Evolutionary conservation across 2,888 invertebrate genomes (phyloP).

Genomic region (Hypercompe scribonia): DNA sequence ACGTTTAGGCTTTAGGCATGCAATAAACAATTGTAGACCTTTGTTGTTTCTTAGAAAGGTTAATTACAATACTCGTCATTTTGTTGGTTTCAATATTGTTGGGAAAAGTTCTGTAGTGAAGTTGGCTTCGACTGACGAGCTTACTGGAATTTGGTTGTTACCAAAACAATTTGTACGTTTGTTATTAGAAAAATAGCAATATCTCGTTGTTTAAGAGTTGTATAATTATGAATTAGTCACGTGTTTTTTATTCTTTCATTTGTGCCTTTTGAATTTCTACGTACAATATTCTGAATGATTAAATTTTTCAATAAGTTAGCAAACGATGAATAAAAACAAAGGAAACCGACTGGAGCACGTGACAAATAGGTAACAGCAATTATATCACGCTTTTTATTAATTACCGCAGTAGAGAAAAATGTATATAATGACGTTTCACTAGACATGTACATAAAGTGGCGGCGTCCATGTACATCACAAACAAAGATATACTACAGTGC

Average conservation of each 20-base stretch:
- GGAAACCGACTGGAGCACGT: neutral
- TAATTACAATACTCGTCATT: constrained; percentile 65
- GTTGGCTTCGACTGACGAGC: constrained; percentile 54
- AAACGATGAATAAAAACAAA: neutral
- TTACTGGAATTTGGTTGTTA: constrained; percentile 44
- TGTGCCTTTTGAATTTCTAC: neutral
- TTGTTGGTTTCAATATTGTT: constrained; percentile 67
- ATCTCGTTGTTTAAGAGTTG: constrained; percentile 37
- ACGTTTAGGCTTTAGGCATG: constrained; percentile 52
- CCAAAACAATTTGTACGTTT: constrained; percentile 50
- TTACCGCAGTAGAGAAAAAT: neutral
- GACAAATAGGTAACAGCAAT: neutral
- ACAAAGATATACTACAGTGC: no score
- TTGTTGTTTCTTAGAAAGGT: constrained; percentile 62
- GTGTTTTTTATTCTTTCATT: neutral
- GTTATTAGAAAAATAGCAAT: constrained; percentile 41
- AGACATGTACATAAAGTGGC: neutral
- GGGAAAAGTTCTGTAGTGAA: constrained; percentile 54
- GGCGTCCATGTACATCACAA: no score
- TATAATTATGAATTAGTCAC: constrained; percentile 16
- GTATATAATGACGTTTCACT: neutral
- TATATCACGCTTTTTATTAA: neutral
- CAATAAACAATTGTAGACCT: constrained; percentile 64
- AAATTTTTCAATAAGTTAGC: neutral
- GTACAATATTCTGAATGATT: neutral